phyloP scores from a whole-genome alignment of 2,113 vertebrate species.

The Rhodinocichla rosea region DNA sequence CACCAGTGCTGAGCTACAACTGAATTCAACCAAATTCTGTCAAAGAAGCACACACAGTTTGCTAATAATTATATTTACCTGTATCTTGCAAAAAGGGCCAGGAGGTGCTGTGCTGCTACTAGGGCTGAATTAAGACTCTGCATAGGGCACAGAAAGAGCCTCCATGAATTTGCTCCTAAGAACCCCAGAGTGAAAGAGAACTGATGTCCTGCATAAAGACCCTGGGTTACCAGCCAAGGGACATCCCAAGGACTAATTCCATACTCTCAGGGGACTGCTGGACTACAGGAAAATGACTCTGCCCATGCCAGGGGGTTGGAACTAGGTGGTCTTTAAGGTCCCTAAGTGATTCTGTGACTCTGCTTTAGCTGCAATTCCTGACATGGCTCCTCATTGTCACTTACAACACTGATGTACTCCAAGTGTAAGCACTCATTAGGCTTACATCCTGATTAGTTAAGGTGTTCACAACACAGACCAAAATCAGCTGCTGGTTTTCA shows the following conservation, averaged over 20 bases:
- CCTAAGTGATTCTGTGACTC: not conserved
- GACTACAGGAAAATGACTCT: not conserved
- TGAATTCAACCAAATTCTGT: not conserved
- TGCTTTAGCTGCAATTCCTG: not conserved
- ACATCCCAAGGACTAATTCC: not conserved
- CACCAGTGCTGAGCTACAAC: not conserved
- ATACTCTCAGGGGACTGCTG: not conserved
- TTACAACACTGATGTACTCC: not conserved
- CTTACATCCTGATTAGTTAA: not conserved
- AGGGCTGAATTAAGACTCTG: not conserved
- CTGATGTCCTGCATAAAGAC: not conserved
- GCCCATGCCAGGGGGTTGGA: not conserved
- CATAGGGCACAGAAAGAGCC: rapidly evolving
- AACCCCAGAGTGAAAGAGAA: not conserved
- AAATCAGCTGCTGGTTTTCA: not conserved
- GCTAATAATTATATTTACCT: not conserved
- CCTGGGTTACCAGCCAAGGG: not conserved
- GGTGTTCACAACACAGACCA: not conserved
- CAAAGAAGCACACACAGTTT: not conserved
- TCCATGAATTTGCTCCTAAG: not conserved
- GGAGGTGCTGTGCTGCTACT: not conserved
- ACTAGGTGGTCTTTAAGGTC: not conserved
- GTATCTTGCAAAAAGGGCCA: not conserved
- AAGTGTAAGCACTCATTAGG: not conserved
- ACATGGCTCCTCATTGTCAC: rapidly evolving